Percentiles rank a stretch among this genome's conserved stretches.
Conservation (phyloP, 2,888 invertebrate genomes). For the Macrophya alboannulata region DNA sequence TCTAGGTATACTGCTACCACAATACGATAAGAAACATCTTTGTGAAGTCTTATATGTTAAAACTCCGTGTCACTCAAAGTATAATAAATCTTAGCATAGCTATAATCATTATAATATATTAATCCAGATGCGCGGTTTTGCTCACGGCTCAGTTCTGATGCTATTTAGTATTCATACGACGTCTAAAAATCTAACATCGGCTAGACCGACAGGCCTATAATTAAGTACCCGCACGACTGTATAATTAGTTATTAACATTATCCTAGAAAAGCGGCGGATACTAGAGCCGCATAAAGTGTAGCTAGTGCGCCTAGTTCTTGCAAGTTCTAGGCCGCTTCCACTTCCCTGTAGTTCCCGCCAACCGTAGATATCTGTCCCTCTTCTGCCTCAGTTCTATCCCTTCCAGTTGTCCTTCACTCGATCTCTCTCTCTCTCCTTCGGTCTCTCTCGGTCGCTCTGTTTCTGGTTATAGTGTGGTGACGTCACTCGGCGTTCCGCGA, state of each 20-base stretch:
- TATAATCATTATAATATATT: background rate
- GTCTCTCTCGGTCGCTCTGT: background rate
- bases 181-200: background rate
- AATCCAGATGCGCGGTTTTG: background rate
- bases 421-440: background rate
- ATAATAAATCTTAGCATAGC: background rate
- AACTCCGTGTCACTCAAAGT: background rate
- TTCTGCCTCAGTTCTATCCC: background rate
- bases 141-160: background rate
- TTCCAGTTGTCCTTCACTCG: background rate
- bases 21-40: background rate
- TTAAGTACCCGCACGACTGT: background rate
- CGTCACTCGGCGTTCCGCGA: conserved; percentile 38
- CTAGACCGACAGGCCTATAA: background rate
- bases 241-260: conserved; percentile 52
- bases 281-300: conserved; percentile 46
- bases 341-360: background rate
- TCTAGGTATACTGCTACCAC: background rate
- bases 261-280: conserved; percentile 53
- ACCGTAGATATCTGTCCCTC: conserved; percentile 5
- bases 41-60: background rate
- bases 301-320: conserved; percentile 48
- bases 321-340: conserved; percentile 40
- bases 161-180: background rate
- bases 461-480: conserved; percentile 26